Evolutionary conservation across 1,140 invertebrate species (phyloP).

Genomic region (Aphis gossypii): DNA sequence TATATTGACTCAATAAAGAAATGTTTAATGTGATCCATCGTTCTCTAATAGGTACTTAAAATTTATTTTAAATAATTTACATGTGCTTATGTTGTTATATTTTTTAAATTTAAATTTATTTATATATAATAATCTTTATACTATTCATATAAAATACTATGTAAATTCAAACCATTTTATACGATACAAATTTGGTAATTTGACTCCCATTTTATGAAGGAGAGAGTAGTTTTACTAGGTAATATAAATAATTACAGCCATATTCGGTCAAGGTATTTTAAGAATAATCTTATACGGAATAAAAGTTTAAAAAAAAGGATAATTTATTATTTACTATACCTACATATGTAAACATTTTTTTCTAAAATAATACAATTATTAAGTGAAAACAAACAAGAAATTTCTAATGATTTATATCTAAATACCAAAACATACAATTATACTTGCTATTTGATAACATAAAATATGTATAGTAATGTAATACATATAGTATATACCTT

Average conservation of each 20-base stretch:
- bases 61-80: background rate
- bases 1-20: background rate
- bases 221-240: slow-evolving; percentile 12
- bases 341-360: background rate
- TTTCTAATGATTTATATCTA: background rate
- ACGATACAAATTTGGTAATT: background rate
- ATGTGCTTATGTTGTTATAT: background rate
- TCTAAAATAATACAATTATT: background rate
- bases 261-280: background rate
- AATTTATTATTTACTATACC: background rate
- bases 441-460: background rate
- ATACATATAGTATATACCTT: background rate
- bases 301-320: background rate
- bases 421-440: background rate
- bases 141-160: background rate
- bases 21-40: background rate
- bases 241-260: background rate
- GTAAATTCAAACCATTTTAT: background rate
- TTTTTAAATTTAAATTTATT: background rate
- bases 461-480: background rate
- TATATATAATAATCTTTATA: background rate
- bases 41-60: background rate
- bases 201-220: background rate
- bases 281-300: background rate
- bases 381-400: background rate